Percentiles rank a stretch among this genome's conserved stretches.
phyloP scores from a whole-genome alignment of 2,113 vertebrate genomes.

The Chunga burmeisteri region DNA sequence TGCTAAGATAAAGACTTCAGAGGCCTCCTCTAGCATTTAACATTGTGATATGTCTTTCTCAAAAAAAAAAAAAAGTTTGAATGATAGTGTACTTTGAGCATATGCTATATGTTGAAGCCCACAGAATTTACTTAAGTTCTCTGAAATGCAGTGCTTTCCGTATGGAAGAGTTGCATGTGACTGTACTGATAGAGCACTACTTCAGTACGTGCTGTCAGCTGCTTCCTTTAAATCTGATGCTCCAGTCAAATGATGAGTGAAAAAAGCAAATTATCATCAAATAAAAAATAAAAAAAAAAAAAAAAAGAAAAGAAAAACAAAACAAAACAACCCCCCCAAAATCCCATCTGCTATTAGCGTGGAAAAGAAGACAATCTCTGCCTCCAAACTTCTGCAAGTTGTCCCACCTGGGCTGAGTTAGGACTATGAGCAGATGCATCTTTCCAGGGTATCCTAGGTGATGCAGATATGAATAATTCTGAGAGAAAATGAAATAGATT shows the following conservation, averaged over 20 bases:
- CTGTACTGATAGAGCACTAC: not conserved
- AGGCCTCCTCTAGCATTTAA: not conserved
- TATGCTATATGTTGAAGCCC: not conserved
- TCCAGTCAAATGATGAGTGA: not conserved
- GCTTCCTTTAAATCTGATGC: not conserved
- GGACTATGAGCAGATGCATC: not conserved
- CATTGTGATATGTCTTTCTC: not conserved
- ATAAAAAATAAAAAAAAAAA: not conserved
- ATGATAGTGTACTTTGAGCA: not conserved
- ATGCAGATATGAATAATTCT: not conserved
- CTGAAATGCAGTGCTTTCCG: not conserved
- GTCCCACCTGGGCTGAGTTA: not conserved
- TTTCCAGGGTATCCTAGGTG: conserved; percentile 9
- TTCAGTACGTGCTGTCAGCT: not conserved
- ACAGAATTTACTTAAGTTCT: not conserved
- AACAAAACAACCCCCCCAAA: not conserved
- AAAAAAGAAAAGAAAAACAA: not conserved
- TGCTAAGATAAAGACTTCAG: not conserved
- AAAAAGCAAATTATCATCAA: not conserved
- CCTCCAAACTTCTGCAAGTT: not conserved
- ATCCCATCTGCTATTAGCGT: not conserved
- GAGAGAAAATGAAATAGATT: not conserved
- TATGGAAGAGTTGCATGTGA: not conserved
- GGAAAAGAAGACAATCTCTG: not conserved
- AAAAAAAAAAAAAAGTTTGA: not conserved